Conservation (phyloP, 1,140 invertebrate genomes). For the Cydia pomonella region DNA sequence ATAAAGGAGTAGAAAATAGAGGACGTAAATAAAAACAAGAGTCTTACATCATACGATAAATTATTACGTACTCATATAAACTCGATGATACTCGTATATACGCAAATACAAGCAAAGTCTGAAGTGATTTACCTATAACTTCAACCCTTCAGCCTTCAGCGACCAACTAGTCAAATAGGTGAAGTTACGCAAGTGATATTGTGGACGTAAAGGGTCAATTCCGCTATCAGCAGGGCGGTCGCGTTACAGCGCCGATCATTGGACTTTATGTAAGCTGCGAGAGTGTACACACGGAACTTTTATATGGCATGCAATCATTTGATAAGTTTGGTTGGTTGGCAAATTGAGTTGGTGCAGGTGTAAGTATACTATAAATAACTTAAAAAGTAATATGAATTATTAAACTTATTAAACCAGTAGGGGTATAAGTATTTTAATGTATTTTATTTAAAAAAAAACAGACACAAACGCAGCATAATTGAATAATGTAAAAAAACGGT, state of each 20-base stretch:
- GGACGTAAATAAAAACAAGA: no score
- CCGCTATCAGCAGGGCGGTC: neutral
- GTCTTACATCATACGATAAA: neutral
- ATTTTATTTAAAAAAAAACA: no score
- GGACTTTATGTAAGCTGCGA: neutral
- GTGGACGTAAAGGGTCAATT: constrained; percentile 7
- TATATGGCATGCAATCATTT: neutral
- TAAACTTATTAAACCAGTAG: no score
- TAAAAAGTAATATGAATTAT: no score
- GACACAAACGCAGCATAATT: no score
- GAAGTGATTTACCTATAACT: neutral
- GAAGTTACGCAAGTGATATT: constrained; percentile 12
- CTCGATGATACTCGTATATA: no score
- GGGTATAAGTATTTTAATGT: no score
- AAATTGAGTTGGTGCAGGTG: no score
- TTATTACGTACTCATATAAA: neutral
- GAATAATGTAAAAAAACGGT: no score
- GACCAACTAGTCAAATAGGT: neutral
- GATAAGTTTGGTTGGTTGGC: no score
- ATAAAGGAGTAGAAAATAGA: no score
- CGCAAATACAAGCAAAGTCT: neutral
- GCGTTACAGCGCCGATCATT: neutral
- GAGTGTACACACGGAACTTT: neutral
- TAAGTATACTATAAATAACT: no score
- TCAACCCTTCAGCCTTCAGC: neutral